Conservation (phyloP, 1,140 invertebrate species). For the Neuroterus valhalla region DNA sequence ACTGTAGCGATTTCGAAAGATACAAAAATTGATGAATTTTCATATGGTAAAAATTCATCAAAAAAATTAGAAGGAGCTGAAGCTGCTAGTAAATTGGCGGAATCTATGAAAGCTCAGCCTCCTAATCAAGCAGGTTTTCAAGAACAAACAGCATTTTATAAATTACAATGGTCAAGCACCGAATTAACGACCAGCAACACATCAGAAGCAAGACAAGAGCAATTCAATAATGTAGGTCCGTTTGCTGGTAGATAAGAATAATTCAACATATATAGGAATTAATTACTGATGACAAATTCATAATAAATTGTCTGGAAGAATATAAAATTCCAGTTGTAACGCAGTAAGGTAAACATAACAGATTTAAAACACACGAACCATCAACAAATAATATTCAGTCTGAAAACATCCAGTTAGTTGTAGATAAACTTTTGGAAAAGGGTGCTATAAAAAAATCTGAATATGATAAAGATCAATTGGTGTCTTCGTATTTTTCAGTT, state of each 20-base stretch:
- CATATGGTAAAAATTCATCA: conserved; percentile 31
- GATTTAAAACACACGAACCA: too few species aligned
- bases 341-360: too few species aligned
- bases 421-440: too few species aligned
- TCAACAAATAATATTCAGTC: too few species aligned
- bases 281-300: neutral
- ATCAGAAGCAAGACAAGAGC: too few species aligned
- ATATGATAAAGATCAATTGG: too few species aligned
- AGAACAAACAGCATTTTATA: neutral
- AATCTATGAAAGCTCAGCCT: neutral
- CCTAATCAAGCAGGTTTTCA: neutral
- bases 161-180: neutral
- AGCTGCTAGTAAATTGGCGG: neutral
- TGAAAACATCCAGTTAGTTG: too few species aligned
- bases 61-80: conserved; percentile 28
- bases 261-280: neutral
- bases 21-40: conserved; percentile 30
- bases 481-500: too few species aligned
- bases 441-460: too few species aligned
- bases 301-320: too few species aligned
- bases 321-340: too few species aligned
- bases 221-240: too few species aligned
- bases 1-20: conserved; percentile 28
- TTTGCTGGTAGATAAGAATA: neutral
- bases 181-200: neutral